These are phyloP conservation scores for Anoncus sp. DNA, from an alignment of 2,888 invertebrate genomes.

Conservation along the genomic window DNA sequence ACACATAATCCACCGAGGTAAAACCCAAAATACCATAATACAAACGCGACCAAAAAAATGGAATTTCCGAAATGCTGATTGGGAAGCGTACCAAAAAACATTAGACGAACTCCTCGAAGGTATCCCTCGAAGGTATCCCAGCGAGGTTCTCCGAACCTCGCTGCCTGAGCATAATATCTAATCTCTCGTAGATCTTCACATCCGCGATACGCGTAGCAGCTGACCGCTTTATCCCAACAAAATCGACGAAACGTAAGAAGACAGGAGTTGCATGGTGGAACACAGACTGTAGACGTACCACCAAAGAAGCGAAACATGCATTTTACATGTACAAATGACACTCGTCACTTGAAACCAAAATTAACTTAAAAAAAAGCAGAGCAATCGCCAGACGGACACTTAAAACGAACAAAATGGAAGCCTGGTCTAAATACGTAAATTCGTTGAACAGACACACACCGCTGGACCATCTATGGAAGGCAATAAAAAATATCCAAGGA, in stretches of 20 bases:
- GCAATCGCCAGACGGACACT: slow-evolving; percentile 47
- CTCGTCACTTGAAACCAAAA: neutral
- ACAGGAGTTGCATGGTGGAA: neutral
- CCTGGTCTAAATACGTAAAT: neutral
- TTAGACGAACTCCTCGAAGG: no score
- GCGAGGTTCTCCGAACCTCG: neutral
- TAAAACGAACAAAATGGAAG: slow-evolving; percentile 2
- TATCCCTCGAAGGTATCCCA: neutral
- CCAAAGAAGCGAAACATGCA: neutral
- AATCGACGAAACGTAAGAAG: neutral
- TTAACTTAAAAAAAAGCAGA: slow-evolving; percentile 59
- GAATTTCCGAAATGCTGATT: neutral
- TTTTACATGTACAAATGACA: slow-evolving; percentile 11
- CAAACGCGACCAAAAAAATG: neutral
- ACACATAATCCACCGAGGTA: neutral
- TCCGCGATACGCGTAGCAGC: neutral
- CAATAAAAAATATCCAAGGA: slow-evolving; percentile 6
- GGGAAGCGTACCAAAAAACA: neutral
- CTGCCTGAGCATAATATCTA: no score
- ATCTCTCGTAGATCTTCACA: neutral
- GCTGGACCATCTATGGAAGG: slow-evolving; percentile 2
- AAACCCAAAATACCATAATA: neutral
- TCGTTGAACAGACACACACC: slow-evolving; percentile 4
- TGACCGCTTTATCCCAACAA: neutral
- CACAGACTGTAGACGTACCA: neutral